Conservation (phyloP, 1,140 invertebrate genomes). For the Palaemon carinicauda region DNA sequence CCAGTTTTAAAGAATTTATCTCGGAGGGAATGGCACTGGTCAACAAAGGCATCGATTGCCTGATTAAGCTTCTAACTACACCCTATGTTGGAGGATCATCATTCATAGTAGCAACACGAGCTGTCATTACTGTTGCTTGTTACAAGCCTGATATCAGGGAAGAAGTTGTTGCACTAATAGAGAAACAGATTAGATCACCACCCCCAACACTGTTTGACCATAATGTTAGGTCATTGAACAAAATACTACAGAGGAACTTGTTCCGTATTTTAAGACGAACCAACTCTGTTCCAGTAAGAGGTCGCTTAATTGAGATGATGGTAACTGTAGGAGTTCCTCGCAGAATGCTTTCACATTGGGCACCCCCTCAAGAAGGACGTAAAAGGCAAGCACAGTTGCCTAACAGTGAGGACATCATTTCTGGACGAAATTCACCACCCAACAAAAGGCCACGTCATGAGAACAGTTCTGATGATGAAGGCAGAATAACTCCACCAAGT, state of each 20-base stretch:
- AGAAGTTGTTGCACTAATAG: conserved; percentile 34
- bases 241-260: conserved; percentile 55
- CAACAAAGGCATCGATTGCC: conserved; percentile 28
- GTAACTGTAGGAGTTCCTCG: conserved; percentile 52
- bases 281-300: conserved; percentile 3
- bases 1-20: conserved; percentile 25
- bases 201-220: conserved; percentile 56
- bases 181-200: conserved; percentile 46
- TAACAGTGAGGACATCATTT: conserved; percentile 35
- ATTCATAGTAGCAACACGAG: conserved; percentile 46
- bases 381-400: conserved; percentile 8
- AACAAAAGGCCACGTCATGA: background rate
- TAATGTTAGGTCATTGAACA: conserved; percentile 55
- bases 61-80: conserved; percentile 36
- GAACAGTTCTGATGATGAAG: background rate
- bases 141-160: conserved; percentile 51
- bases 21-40: conserved; percentile 18
- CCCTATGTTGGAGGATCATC: conserved; percentile 54
- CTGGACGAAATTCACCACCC: conserved; percentile 30
- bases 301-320: conserved; percentile 53
- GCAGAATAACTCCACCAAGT: background rate
- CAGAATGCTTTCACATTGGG: conserved; percentile 53
- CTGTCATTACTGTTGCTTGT: conserved; percentile 55
- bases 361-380: conserved; percentile 32
- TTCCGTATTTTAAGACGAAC: conserved; percentile 48